phyloP scores from a whole-genome alignment of 2,888 invertebrate species.

The Unio pictorum region DNA sequence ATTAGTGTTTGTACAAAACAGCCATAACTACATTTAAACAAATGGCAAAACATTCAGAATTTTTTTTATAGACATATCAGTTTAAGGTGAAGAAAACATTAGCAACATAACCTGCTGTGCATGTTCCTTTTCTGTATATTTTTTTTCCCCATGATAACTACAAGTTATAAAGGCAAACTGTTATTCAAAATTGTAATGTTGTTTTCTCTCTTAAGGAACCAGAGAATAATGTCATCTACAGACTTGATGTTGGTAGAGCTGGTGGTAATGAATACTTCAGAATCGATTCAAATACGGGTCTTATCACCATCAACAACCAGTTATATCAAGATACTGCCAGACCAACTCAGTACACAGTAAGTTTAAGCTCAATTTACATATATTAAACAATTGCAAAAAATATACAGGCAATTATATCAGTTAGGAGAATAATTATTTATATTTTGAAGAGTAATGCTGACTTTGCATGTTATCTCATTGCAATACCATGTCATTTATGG shows the following conservation, averaged over 20 bases:
- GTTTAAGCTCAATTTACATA: conserved; percentile 4
- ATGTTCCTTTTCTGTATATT: too few relatives aligned
- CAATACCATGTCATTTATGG: too few relatives aligned
- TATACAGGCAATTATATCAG: neutral
- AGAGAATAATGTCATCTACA: conserved; percentile 47
- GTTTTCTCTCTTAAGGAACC: conserved; percentile 34
- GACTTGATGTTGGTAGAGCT: conserved; percentile 25
- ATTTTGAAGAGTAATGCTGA: too few relatives aligned
- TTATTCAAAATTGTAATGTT: neutral
- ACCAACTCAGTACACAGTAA: conserved; percentile 29
- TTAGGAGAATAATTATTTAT: neutral
- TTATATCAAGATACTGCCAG: conserved; percentile 32
- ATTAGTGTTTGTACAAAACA: too few relatives aligned
- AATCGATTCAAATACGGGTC: conserved; percentile 47
- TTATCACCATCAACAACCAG: conserved; percentile 34
- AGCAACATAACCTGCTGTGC: too few relatives aligned
- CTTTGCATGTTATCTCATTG: too few relatives aligned
- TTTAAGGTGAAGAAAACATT: too few relatives aligned
- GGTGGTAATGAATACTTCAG: conserved; percentile 42
- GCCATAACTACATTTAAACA: too few relatives aligned
- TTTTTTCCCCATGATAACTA: neutral
- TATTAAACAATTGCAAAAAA: neutral
- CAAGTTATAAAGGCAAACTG: neutral
- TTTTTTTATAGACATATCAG: too few relatives aligned
- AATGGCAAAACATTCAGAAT: too few relatives aligned